Base-by-base conservation (phyloP, 2,113 vertebrate genomes). In the Elachura formosa region DNA sequence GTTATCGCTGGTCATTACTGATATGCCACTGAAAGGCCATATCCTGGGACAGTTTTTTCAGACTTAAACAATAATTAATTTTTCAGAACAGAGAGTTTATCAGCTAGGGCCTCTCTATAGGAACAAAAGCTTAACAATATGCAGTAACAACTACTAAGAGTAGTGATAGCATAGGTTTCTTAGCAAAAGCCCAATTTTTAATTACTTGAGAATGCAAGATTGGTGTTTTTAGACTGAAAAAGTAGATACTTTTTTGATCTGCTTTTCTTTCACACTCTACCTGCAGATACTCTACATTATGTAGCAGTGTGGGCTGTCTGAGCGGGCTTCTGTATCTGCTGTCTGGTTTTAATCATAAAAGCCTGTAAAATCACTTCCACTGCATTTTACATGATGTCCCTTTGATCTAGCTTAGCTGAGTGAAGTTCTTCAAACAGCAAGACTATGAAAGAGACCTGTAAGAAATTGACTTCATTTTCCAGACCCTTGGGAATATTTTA, bases 161-260 rank as follows among this genome's bases (percentile, higher is more conserved):
- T 6, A 89, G 23, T 13, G 20, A 17, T 79, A 95, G 55, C 34
- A 45, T 81, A 45, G 1, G 29, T 95, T 77, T 75, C 34, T 49
- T 91, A 92, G 55, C 55, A 91, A 90, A 89, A 88, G 24, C 81
- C 76, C 41, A 56, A 26, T 76, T 96, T 93, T 91, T 66, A 86
- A 49, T 58, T 82, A 45, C 6, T 15, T 62, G 34, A 52, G 9
- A 85, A 61, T 28, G 17, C 38, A 34, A 71, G 31, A 63, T 14
- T 33, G 29, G 16, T 89, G 23, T 58, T 92, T 77, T 51, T 31
- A 33, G 18, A 31, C 36, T 54, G 12, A 59, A 61, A 55, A 85
- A 22, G 28, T 9, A n/a, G 6, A 20, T 33, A 19, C 4, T 33
- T 51, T 56, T 43, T 78, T 17, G 1, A 51, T 52, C n/a, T 12